Conservation (phyloP, 2,888 invertebrate species). For the Psylliodes chrysocephalus region DNA sequence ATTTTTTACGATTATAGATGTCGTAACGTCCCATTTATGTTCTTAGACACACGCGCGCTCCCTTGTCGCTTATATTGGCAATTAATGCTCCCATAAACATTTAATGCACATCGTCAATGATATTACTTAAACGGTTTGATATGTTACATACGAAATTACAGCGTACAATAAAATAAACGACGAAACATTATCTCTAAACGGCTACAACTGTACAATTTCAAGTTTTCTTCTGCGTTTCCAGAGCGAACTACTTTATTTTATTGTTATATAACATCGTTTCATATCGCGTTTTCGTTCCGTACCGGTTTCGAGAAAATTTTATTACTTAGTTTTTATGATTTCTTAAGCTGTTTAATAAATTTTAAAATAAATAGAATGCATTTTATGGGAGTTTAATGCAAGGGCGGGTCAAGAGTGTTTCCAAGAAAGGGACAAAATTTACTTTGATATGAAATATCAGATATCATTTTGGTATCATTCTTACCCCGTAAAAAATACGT, state of each 20-base stretch:
- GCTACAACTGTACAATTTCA: conserved; percentile 54
- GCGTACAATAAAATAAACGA: conserved; percentile 53
- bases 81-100: conserved; percentile 38
- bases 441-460: neutral
- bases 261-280: conserved; percentile 55
- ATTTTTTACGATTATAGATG: conserved; percentile 13
- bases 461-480: too few relatives aligned
- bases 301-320: conserved; percentile 43
- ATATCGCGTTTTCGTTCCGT: conserved; percentile 49
- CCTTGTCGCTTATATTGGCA: conserved; percentile 29
- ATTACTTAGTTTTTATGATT: conserved; percentile 40
- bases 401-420: neutral
- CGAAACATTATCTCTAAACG: conserved; percentile 53
- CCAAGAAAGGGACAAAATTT: neutral
- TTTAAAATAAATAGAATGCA: conserved; percentile 25
- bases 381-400: neutral
- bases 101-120: conserved; percentile 36
- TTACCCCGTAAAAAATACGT: too few relatives aligned
- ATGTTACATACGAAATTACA: conserved; percentile 49
- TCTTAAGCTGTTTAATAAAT: conserved; percentile 38
- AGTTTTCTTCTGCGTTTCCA: conserved; percentile 43
- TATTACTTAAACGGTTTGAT: conserved; percentile 51
- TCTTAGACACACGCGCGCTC: conserved; percentile 20
- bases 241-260: conserved; percentile 54
- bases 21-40: conserved; percentile 19